phyloP scores from a whole-genome alignment of 2,888 invertebrate species.

The Platycnemis pennipes region DNA sequence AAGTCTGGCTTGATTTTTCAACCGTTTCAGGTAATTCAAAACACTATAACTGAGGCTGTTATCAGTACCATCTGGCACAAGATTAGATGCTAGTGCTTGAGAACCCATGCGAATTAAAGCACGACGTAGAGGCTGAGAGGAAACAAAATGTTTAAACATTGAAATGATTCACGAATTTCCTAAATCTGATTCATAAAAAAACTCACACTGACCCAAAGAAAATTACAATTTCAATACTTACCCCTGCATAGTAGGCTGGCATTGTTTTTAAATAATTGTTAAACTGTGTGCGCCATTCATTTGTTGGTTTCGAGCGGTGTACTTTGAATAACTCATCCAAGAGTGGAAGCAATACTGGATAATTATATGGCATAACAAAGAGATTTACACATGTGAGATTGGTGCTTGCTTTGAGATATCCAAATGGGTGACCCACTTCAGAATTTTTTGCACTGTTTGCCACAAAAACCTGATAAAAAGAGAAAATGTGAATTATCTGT shows the following conservation, averaged over 20 bases:
- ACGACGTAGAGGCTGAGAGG: slow-evolving; percentile 90
- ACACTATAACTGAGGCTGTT: slow-evolving; percentile 96
- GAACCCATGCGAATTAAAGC: slow-evolving; percentile 95
- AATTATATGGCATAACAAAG: slow-evolving; percentile 99
- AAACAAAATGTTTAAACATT: slow-evolving; percentile 69
- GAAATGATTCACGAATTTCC: not conserved
- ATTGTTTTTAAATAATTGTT: slow-evolving; percentile 97
- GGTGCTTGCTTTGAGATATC: slow-evolving; percentile 97
- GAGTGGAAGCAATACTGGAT: slow-evolving; percentile 94
- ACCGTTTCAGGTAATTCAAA: slow-evolving; percentile 95
- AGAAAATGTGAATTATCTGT: no score
- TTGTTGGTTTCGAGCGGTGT: slow-evolving; percentile 94
- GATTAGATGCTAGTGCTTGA: slow-evolving; percentile 88
- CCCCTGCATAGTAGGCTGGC: slow-evolving; percentile 96
- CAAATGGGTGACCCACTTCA: slow-evolving; percentile 96
- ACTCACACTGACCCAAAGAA: slow-evolving; percentile 6
- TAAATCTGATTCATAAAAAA: not conserved
- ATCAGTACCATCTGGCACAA: slow-evolving; percentile 95
- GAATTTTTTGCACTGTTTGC: slow-evolving; percentile 94
- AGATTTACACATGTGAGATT: slow-evolving; percentile 96
- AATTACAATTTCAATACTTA: slow-evolving; percentile 77
- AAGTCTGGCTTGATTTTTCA: slow-evolving; percentile 96
- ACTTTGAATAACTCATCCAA: slow-evolving; percentile 96
- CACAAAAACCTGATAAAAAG: slow-evolving; percentile 87
- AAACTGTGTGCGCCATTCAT: slow-evolving; percentile 95